These are phyloP conservation scores for Anagrus nilaparvatae DNA, from an alignment of 1,140 invertebrate genomes.

Conservation along the genomic window DNA sequence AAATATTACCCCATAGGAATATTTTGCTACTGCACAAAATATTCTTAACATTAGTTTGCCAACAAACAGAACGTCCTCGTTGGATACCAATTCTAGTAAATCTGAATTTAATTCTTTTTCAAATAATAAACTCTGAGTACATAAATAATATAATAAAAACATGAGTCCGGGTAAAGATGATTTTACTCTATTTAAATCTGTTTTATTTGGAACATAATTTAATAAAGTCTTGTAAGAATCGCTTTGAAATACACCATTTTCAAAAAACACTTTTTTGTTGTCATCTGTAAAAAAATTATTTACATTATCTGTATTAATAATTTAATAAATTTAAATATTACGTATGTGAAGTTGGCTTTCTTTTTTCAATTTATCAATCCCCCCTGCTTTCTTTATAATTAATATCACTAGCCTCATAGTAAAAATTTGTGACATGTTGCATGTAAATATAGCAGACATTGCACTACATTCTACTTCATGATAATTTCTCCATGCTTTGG, in stretches of 20 bases:
- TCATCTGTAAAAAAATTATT: no score
- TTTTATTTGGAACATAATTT: background rate
- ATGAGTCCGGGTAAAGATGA: background rate
- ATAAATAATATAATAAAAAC: conserved; percentile 11
- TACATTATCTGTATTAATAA: no score
- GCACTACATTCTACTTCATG: conserved; percentile 69
- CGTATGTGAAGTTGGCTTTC: no score
- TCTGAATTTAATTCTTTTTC: conserved; percentile 5
- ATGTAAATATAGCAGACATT: conserved; percentile 48
- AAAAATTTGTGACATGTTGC: conserved; percentile 52
- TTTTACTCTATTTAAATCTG: background rate
- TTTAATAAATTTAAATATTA: no score
- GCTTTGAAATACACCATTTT: no score
- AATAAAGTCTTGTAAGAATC: conserved; percentile 1
- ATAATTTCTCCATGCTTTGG: conserved; percentile 44
- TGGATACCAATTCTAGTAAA: background rate
- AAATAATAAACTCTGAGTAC: conserved; percentile 2
- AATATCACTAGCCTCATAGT: conserved; percentile 52
- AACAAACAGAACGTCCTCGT: conserved; percentile 11
- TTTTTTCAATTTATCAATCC: conserved; percentile 38
- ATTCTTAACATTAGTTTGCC: conserved; percentile 8
- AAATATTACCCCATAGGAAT: no score
- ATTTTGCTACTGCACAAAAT: no score
- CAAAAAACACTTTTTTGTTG: no score
- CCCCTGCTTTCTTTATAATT: conserved; percentile 41